Evolutionary conservation across 2,888 invertebrate species (phyloP), one percentile per base, ranked within the genome.

Genomic region (Silvanus unidentatus): DNA sequence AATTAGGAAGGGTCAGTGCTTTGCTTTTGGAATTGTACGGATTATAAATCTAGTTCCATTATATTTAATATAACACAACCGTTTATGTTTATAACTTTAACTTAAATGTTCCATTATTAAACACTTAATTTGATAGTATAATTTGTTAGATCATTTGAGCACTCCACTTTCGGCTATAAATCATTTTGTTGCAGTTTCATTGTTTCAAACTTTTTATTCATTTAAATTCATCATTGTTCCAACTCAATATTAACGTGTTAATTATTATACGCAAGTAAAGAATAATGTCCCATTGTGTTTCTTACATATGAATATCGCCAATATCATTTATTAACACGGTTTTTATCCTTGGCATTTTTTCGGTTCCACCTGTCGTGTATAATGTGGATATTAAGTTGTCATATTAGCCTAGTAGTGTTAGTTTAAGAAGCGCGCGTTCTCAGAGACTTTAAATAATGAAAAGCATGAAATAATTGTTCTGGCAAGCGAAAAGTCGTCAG

Each of bases 1-100:
- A 57, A 60, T 62, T 56, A 57, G 52, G 44, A 48, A 50, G 53
- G 54, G 49, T 51, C 53, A 50, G 48, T 47, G 49, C 45, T 47
- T 49, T 50, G 49, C 43, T 47, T 49, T 45, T 22, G 22, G 44
- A 43, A 47, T 43, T 40, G 42, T 35, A 46, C 39, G 37, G 49
- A 46, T 43, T 27, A 16, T 29, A 41, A 44, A 42, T 39, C 35
- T 27, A 22, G 16, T 44, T 44, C 29, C 39, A 39, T 38, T 5
- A 32, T 32, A 32, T 32, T 32, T 32, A 32, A n/a, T 32, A 32
- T 32, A 8, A 32, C 32, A 12, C n/a, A 32, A 3, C 32, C 32
- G n/a, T 32, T 32, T 9, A 12, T 12, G 32, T 22, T 11, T 5
- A 28, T 28, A 32, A 11, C 3, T 9, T 32, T 11, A 32, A 32